Evolutionary conservation across 2,113 vertebrate genomes (phyloP), one percentile per base, ranked within the genome.

Genomic region (Eclectus roratus): DNA sequence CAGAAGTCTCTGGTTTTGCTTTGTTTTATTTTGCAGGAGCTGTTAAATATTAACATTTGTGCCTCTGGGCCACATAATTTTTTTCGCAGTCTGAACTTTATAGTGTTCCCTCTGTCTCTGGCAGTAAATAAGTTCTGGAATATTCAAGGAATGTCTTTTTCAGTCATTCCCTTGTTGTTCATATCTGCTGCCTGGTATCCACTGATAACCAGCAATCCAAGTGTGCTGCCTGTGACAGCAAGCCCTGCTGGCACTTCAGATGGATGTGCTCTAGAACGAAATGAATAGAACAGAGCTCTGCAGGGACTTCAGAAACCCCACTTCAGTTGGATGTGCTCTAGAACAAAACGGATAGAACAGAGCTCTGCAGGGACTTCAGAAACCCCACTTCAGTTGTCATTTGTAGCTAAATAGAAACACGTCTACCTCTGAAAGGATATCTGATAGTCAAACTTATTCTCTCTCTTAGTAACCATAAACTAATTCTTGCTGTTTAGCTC

Each of bases 121-220:
- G 41, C 27, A 89, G 47, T 56, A 87, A 87, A 77, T 85, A 94
- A 93, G 41, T 95, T 91, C 41, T 53, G 49, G 61, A 89, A 82
- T 82, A 89, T 88, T 95, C 56, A 55, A 76, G 43, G 43, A 93
- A 78, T 72, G 43, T 24, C 5, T 55, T 88, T 92, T 84, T 81
- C 77, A 89, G 61, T 58, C 56, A 37, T 64, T 96, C 89, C 80
- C 86, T 71, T 79, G 94, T 39, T 93, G 88, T 87, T 56, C 52
- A 64, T 93, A 92, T 81, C 52, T 89, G 89, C 47, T 93, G 93
- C 83, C 95, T 95, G 96, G 28, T 63, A 46, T 41, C 13, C 39
- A 49, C 91, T 60, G 80, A 93, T 93, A 97, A 95, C 83, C 56
- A 89, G 88, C 55, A 74, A 68, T 86, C 29, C 43, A 47, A 44